Evolutionary conservation across 2,113 vertebrate species (phyloP), one percentile per base, ranked within the genome.

Genomic region (Tenrec ecaudatus): DNA sequence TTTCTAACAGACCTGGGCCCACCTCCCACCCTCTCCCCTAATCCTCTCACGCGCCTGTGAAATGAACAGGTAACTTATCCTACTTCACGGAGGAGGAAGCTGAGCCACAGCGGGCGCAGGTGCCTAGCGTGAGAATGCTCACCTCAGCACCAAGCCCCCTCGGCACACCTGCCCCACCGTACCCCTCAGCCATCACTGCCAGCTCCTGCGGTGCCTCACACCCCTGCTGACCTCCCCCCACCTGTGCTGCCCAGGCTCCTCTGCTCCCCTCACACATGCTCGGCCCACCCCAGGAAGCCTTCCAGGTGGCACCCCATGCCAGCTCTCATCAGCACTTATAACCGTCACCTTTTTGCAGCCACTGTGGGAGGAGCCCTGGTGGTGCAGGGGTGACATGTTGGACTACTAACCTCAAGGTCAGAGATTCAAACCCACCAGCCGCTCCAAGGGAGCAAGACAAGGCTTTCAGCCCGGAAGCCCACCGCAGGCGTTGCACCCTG

Each of bases 401-500:
- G 47, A 53, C 47, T 53, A 2, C 47, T 53, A 1, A 53, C 47
- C 47, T 12, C 47, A 53, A 53, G 47, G 47, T 53, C 47, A 53
- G 47, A 12, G 47, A 10, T 53, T 53, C 47, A 53, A 53, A 53
- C 47, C 47, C 76, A 12, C 4, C 11, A 4, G 66, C 29, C 12
- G 25, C 15, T 40, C 23, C 60, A 19, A 62, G 60, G 60, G 17
- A 62, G 60, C 60, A 62, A 62, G 60, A 19, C 17, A 12, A 62
- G 60, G 4, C 20, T 25, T 25, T 25, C 60, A 62, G 20, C 17
- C 5, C 2, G 60, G 60, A 62, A 62, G 7, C 60, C 60, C 60
- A 5, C 60, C 0, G 1, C 16, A 3, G 71, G 31, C 25, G 0
- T 0, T 15, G 20, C 1, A 29, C 80, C 81, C 4, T 27, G 71